Percentiles rank a stretch among this genome's conserved stretches.
Evolutionary conservation across 2,888 invertebrate genomes (phyloP).

Genomic region (Thysanoteuthis rhombus): DNA sequence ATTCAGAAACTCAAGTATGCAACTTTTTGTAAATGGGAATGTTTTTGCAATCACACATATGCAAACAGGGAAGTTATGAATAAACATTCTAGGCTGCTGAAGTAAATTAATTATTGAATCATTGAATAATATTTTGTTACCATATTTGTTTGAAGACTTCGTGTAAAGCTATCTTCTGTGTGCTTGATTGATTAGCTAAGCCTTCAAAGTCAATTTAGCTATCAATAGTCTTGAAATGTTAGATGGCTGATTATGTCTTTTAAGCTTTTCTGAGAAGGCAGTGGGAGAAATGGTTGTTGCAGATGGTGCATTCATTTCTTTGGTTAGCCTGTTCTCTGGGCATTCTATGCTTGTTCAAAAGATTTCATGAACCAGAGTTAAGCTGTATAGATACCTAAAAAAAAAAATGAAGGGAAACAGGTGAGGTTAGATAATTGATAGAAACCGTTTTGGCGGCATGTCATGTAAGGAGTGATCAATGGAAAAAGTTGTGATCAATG

Average conservation of each 20-base stretch:
- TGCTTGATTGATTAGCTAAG: not conserved
- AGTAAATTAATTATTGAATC: not conserved
- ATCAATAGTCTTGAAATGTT: no score
- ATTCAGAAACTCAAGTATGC: not conserved
- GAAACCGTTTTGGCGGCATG: no score
- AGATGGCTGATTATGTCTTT: no score
- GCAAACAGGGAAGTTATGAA: not conserved
- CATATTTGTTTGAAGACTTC: not conserved
- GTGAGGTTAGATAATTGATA: no score
- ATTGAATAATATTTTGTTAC: not conserved
- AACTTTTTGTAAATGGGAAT: not conserved
- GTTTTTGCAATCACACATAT: not conserved
- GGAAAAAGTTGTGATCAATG: no score
- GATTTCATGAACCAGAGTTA: not conserved
- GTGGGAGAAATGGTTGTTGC: not conserved
- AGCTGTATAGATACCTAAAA: not conserved
- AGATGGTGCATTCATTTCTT: not conserved
- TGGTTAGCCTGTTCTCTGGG: not conserved
- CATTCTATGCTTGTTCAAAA: slow-evolving; percentile 12
- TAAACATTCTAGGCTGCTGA: not conserved
- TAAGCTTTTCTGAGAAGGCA: not conserved
- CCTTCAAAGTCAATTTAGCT: not conserved
- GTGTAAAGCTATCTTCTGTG: not conserved
- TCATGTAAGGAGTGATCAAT: no score
- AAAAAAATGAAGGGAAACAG: no score